These are phyloP conservation scores for Eleutherodactylus coqui DNA, from an alignment of 2,797 vertebrate genomes.

Conservation along the genomic window DNA sequence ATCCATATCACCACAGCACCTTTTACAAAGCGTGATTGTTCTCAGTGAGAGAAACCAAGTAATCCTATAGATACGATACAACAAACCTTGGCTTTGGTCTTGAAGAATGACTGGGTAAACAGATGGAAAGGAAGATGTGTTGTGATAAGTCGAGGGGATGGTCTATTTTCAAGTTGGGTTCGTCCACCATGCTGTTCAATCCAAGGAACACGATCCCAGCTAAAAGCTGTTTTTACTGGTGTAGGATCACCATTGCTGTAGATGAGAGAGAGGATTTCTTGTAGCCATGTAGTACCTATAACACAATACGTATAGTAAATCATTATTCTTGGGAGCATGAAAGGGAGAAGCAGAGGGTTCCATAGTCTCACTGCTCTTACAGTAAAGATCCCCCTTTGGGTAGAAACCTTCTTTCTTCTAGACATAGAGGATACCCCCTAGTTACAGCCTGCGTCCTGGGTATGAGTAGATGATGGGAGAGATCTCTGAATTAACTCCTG, in stretches of 20 bases:
- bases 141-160: conserved; percentile 72
- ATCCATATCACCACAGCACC: not conserved
- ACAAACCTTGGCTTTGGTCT: conserved; percentile 80
- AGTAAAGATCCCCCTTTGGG: too few relatives aligned
- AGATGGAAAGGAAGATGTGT: conserved; percentile 76
- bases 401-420: too few relatives aligned
- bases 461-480: too few relatives aligned
- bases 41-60: too few relatives aligned
- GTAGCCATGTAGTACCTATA: conserved; percentile 91
- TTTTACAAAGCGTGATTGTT: too few relatives aligned
- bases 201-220: conserved; percentile 87
- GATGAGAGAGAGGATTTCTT: conserved; percentile 84
- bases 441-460: too few relatives aligned
- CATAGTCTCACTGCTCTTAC: too few relatives aligned
- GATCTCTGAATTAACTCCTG: too few relatives aligned
- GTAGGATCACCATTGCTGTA: conserved; percentile 74
- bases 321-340: not conserved
- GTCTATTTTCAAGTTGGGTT: conserved; percentile 41
- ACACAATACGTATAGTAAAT: not conserved
- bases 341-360: too few relatives aligned
- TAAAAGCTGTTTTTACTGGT: conserved; percentile 75
- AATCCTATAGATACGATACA: too few relatives aligned
- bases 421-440: too few relatives aligned
- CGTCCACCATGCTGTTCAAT: conserved; percentile 77
- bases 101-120: conserved; percentile 77